Conservation (phyloP, 2,888 invertebrate species). For the Ligdia adustata region DNA sequence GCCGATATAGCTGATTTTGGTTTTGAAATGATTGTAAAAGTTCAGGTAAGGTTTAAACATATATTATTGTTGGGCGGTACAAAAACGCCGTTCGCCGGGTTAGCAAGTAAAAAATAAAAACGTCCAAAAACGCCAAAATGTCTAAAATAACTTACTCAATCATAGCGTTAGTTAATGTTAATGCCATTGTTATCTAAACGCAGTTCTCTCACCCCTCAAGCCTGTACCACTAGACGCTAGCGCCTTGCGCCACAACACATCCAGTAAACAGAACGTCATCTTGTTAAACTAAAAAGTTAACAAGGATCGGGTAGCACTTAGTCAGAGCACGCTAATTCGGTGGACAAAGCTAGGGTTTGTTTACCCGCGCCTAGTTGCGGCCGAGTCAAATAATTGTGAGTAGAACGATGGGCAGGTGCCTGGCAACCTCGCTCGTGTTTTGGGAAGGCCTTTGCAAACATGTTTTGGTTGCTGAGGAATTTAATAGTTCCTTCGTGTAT, state of each 20-base stretch:
- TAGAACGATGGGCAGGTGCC: slow-evolving; percentile 67
- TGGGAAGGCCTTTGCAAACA: slow-evolving; percentile 18
- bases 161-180: no score
- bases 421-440: slow-evolving; percentile 29
- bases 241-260: slow-evolving; percentile 62
- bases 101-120: no score
- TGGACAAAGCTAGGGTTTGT: slow-evolving; percentile 77
- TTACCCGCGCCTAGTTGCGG: slow-evolving; percentile 75
- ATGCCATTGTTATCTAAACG: neutral
- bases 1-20: no score
- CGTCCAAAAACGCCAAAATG: no score
- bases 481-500: no score
- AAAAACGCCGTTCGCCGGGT: no score
- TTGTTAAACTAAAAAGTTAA: slow-evolving; percentile 81
- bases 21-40: no score
- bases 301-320: slow-evolving; percentile 80
- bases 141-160: neutral
- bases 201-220: neutral
- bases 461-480: slow-evolving; percentile 11
- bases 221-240: slow-evolving; percentile 47
- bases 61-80: no score
- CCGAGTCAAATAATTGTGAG: slow-evolving; percentile 76
- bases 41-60: no score
- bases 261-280: slow-evolving; percentile 66
- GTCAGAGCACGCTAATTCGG: slow-evolving; percentile 63